Evolutionary conservation across 2,113 vertebrate genomes (phyloP).

Genomic region (Rhea americana): DNA sequence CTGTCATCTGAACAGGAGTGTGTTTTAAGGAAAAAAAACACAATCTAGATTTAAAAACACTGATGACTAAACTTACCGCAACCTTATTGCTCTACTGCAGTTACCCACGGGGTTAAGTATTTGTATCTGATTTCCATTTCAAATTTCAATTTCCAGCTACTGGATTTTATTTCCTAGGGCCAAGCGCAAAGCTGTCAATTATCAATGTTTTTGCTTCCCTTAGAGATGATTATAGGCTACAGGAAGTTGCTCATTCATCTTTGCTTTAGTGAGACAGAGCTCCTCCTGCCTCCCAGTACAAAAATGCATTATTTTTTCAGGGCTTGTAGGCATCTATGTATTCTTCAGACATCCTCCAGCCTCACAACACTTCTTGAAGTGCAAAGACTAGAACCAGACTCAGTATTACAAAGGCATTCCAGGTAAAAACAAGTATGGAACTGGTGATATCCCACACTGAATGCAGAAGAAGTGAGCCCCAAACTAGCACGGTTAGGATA

Average conservation of each 20-base stretch:
- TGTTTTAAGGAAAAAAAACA: not conserved
- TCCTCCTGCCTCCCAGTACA: conserved; percentile 5
- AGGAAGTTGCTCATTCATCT: conserved; percentile 56
- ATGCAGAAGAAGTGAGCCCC: not conserved
- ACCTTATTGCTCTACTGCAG: not conserved
- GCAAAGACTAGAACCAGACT: not conserved
- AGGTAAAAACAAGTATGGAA: not conserved
- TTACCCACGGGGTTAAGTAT: conserved; percentile 5
- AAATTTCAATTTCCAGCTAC: conserved; percentile 12
- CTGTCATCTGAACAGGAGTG: not conserved
- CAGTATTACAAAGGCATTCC: not conserved
- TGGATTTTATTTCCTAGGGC: conserved; percentile 48
- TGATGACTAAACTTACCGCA: not conserved
- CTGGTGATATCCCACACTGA: not conserved
- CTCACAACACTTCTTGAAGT: not conserved
- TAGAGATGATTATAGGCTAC: conserved; percentile 32
- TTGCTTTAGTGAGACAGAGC: conserved; percentile 47
- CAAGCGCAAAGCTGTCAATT: conserved; percentile 56
- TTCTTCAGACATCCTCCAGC: not conserved
- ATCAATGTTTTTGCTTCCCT: conserved; percentile 45
- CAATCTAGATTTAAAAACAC: not conserved
- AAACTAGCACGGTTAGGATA: not conserved
- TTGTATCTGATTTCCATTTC: not conserved
- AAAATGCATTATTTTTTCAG: conserved; percentile 29
- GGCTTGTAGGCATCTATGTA: conserved; percentile 6